Conservation (phyloP, 2,113 vertebrate species). For the Micronycteris hirsuta region DNA sequence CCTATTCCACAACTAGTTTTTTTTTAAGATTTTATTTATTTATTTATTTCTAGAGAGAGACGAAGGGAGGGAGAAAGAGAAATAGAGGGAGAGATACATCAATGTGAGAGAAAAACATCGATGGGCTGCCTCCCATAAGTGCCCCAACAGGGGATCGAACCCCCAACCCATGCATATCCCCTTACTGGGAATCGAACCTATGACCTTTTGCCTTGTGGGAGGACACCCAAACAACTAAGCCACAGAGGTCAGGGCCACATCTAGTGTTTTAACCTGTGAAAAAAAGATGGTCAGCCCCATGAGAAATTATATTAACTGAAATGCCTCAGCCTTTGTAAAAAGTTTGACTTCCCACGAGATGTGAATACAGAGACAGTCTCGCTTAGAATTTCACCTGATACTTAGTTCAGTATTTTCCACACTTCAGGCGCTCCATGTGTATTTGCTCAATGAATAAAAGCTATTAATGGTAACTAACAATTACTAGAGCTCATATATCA, state of each 20-base stretch:
- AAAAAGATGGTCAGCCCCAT: not conserved
- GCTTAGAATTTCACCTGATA: not conserved
- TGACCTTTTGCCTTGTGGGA: too few relatives aligned
- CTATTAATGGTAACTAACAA: not conserved
- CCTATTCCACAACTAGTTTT: not conserved
- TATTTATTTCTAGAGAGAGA: too few relatives aligned
- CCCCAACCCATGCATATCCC: too few relatives aligned
- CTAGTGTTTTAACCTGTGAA: not conserved
- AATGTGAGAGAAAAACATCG: too few relatives aligned
- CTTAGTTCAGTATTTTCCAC: not conserved
- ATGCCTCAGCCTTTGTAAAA: constrained; percentile 1
- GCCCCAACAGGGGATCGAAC: too few relatives aligned
- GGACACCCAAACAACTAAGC: too few relatives aligned
- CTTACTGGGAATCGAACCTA: too few relatives aligned
- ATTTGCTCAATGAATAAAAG: constrained; percentile 7
- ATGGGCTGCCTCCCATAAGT: too few relatives aligned
- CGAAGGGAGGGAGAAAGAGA: too few relatives aligned
- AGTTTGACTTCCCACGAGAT: not conserved
- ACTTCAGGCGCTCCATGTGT: not conserved
- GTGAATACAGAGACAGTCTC: not conserved
- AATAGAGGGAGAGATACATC: too few relatives aligned
- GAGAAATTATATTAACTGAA: constrained; percentile 18
- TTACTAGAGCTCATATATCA: constrained; percentile 3
- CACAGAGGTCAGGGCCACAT: not conserved
- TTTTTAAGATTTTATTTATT: too few relatives aligned